Evolutionary conservation across 2,113 vertebrate genomes (phyloP).

Genomic region (Nyctereutes procyonoides): DNA sequence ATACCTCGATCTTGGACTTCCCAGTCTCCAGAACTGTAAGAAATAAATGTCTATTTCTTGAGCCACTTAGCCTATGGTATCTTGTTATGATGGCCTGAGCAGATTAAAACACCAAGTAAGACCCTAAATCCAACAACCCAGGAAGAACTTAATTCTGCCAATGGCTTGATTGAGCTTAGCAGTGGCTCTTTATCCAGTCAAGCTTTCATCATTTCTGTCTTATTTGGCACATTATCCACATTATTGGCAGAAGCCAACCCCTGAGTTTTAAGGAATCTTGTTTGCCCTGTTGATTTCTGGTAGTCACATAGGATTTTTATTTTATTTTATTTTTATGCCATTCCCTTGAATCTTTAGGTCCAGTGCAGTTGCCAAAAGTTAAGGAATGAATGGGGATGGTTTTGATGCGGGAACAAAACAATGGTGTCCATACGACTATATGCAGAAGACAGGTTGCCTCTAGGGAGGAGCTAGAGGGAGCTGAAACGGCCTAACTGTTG

Average conservation of each 20-base stretch:
- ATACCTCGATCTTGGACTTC: neutral
- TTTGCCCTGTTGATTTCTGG: neutral
- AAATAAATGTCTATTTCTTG: neutral
- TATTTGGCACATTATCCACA: neutral
- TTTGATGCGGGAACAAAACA: neutral
- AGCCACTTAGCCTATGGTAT: neutral
- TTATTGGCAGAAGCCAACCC: fast-evolving
- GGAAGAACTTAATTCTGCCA: too few species aligned
- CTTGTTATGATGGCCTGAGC: fast-evolving
- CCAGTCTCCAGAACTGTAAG: neutral
- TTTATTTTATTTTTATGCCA: too few species aligned
- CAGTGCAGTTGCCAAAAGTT: neutral
- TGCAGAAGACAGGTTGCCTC: fast-evolving
- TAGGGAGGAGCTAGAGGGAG: fast-evolving
- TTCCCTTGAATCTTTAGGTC: neutral
- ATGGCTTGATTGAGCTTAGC: neutral
- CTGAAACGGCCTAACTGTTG: fast-evolving
- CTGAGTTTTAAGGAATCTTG: neutral
- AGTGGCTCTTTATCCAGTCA: too few species aligned
- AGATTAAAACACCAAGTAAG: fast-evolving
- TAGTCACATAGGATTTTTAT: neutral
- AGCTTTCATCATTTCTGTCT: too few species aligned
- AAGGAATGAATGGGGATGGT: fast-evolving
- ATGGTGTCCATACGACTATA: fast-evolving
- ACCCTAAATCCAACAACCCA: neutral